Evolutionary conservation across 2,888 invertebrate species (phyloP).

Genomic region (Eristalinus sepulchralis): DNA sequence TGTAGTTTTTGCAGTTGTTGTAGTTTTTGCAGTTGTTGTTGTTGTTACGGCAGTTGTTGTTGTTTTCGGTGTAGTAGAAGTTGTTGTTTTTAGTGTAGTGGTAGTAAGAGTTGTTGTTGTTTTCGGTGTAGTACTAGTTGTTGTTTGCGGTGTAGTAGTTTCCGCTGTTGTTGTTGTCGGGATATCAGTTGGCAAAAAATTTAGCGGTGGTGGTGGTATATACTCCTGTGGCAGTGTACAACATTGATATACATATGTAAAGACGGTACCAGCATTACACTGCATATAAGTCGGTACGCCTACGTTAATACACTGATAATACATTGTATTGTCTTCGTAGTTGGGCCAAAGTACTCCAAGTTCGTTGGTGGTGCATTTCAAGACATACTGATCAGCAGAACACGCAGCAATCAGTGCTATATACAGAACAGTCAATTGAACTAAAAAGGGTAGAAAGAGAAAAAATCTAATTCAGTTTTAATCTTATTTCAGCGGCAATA

Average conservation of each 20-base stretch:
- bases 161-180: not conserved
- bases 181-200: slow-evolving; percentile 74
- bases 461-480: not conserved
- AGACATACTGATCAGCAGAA: slow-evolving; percentile 73
- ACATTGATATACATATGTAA: slow-evolving; percentile 77
- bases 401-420: slow-evolving; percentile 74
- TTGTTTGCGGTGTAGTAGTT: not conserved
- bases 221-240: slow-evolving; percentile 75
- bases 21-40: slow-evolving; percentile 31
- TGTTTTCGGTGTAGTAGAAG: not conserved
- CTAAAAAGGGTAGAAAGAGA: not conserved
- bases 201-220: slow-evolving; percentile 76
- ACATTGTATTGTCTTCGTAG: slow-evolving; percentile 77
- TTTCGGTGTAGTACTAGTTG: not conserved
- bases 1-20: slow-evolving; percentile 7
- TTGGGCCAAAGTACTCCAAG: slow-evolving; percentile 79
- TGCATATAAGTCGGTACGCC: slow-evolving; percentile 73
- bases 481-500: not conserved
- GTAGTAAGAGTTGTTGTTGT: not conserved
- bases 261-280: slow-evolving; percentile 77
- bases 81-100: not conserved
- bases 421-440: slow-evolving; percentile 72
- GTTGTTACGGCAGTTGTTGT: slow-evolving; percentile 48
- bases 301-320: slow-evolving; percentile 75
- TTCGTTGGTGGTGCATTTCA: slow-evolving; percentile 76